These are phyloP conservation scores for Potamarius usumacintae DNA, from an alignment of 2,113 vertebrate species.

Conservation along the genomic window DNA sequence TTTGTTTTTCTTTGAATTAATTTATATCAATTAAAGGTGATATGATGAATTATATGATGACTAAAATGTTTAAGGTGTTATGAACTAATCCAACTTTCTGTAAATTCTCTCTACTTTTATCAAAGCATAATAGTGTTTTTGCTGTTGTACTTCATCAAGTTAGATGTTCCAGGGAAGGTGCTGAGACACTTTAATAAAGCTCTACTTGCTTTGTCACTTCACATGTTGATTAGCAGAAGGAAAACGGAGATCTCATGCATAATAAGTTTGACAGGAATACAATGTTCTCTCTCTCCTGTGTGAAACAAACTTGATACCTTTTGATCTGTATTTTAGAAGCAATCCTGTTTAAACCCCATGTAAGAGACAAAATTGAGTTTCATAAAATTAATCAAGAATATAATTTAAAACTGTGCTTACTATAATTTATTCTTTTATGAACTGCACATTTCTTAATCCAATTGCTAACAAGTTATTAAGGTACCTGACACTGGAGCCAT, in stretches of 20 bases:
- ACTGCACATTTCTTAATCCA: background rate
- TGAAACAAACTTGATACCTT: background rate
- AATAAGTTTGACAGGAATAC: slow-evolving; percentile 33
- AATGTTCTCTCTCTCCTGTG: slow-evolving; percentile 1
- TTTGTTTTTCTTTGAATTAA: no score
- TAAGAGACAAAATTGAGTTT: background rate
- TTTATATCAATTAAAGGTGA: no score
- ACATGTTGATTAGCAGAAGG: slow-evolving; percentile 10
- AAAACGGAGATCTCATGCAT: slow-evolving; percentile 5
- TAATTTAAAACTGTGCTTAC: background rate
- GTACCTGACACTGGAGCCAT: no score
- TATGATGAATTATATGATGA: background rate
- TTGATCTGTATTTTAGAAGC: background rate
- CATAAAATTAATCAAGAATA: background rate
- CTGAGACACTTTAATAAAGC: slow-evolving; percentile 11
- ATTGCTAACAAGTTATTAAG: background rate
- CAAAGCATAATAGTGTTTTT: slow-evolving; percentile 4
- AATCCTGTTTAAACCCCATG: background rate
- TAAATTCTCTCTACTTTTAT: background rate
- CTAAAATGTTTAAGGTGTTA: background rate
- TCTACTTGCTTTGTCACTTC: background rate
- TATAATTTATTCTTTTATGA: background rate
- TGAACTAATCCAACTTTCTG: background rate
- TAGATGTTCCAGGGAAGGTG: slow-evolving; percentile 32
- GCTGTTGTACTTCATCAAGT: background rate